These are phyloP conservation scores for Pampusana beccarii DNA, from an alignment of 2,113 vertebrate species.

Conservation along the genomic window DNA sequence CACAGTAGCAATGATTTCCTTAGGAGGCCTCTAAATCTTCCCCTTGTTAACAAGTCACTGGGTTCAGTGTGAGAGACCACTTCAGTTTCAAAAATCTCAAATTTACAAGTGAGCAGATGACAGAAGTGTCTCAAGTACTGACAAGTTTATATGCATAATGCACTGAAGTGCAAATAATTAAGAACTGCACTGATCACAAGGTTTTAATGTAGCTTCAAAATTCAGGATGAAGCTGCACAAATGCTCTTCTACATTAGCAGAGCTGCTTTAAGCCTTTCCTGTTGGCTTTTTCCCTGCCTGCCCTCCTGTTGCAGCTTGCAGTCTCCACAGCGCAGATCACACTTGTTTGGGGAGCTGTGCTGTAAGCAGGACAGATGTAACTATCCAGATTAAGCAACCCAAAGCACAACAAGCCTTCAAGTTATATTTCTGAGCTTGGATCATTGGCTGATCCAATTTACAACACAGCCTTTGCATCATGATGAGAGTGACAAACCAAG, in stretches of 20 bases:
- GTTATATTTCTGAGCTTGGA: background rate
- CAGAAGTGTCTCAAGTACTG: background rate
- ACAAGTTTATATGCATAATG: background rate
- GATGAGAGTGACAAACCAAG: background rate
- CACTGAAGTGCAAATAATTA: conserved; percentile 11
- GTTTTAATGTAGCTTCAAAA: background rate
- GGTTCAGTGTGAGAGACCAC: background rate
- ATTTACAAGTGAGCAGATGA: background rate
- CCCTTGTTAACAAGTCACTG: background rate
- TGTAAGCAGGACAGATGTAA: background rate
- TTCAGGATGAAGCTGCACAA: background rate
- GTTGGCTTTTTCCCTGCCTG: background rate
- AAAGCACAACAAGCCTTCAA: conserved; percentile 9
- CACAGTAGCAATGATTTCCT: background rate
- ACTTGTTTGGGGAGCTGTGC: background rate
- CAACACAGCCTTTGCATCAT: background rate
- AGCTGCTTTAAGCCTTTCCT: background rate
- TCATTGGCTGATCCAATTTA: background rate
- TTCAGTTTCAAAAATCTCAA: background rate
- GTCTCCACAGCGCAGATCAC: background rate
- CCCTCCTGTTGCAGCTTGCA: background rate
- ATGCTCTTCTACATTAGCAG: background rate
- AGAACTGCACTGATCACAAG: background rate
- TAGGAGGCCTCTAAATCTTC: background rate
- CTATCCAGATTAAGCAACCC: background rate